Conservation (phyloP, 2,888 invertebrate genomes). For the Eucera pruinosa region DNA sequence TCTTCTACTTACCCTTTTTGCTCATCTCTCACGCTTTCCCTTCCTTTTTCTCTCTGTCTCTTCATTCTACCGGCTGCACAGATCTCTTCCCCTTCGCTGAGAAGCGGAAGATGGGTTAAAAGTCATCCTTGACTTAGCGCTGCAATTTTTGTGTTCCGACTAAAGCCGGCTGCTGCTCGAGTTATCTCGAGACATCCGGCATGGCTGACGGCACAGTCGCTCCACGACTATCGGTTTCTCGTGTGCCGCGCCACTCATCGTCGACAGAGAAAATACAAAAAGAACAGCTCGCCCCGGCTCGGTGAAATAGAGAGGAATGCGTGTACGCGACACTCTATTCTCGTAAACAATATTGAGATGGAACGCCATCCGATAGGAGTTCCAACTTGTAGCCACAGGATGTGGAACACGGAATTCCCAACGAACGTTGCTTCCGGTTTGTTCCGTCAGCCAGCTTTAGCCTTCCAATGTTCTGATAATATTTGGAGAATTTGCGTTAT, state of each 20-base stretch:
- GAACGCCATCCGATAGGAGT: slow-evolving; percentile 35
- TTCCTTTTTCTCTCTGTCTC: too few relatives aligned
- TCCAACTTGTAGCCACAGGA: not conserved
- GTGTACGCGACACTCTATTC: slow-evolving; percentile 44
- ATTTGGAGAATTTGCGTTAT: too few relatives aligned
- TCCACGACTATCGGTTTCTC: slow-evolving; percentile 57
- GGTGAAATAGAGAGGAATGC: slow-evolving; percentile 29
- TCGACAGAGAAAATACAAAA: slow-evolving; percentile 27
- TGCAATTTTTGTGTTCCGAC: slow-evolving; percentile 51
- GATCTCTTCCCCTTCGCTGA: not conserved
- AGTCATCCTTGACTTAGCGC: slow-evolving; percentile 33
- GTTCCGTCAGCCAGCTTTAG: not conserved
- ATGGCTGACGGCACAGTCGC: slow-evolving; percentile 32
- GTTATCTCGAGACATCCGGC: slow-evolving; percentile 45
- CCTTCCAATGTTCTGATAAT: not conserved
- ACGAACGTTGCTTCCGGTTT: not conserved
- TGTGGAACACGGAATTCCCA: not conserved
- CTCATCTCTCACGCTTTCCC: not conserved
- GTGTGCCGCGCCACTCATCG: slow-evolving; percentile 27
- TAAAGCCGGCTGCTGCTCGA: slow-evolving; percentile 38
- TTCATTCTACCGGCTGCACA: not conserved
- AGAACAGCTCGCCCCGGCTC: slow-evolving; percentile 14
- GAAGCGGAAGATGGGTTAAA: slow-evolving; percentile 8
- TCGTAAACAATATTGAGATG: slow-evolving; percentile 45
- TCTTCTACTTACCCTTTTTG: not conserved